A percentile compares a stretch with the other conserved stretches of the same genome.
Conservation (phyloP, 2,888 invertebrate species). For the Hemithea aestivaria region DNA sequence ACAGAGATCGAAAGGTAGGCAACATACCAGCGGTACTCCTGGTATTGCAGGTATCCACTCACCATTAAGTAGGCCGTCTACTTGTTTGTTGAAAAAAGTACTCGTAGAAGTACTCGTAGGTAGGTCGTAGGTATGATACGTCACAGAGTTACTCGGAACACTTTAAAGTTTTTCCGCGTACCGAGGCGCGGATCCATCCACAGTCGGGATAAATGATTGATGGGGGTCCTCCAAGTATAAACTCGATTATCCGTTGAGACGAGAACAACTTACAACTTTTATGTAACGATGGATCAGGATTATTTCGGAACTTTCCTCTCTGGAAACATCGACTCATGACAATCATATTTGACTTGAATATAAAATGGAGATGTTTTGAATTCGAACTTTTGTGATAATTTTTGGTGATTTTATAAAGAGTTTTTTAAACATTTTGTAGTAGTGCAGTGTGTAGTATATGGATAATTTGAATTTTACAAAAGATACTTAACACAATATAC, state of each 20-base stretch:
- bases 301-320: constrained; percentile 65
- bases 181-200: constrained; percentile 48
- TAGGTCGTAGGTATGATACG: constrained; percentile 50
- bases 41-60: too few relatives aligned
- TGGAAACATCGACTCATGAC: constrained; percentile 72
- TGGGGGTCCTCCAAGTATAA: constrained; percentile 76
- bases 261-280: constrained; percentile 79
- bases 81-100: too few relatives aligned
- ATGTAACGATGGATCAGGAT: constrained; percentile 78
- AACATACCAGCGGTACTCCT: too few relatives aligned
- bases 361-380: constrained; percentile 27
- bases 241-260: constrained; percentile 79
- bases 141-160: constrained; percentile 63
- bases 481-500: too few relatives aligned
- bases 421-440: too few relatives aligned
- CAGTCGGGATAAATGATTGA: constrained; percentile 75
- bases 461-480: too few relatives aligned
- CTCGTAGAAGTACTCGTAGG: constrained; percentile 11
- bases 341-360: constrained; percentile 74
- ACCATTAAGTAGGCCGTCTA: too few relatives aligned
- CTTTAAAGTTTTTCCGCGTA: constrained; percentile 74
- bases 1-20: too few relatives aligned
- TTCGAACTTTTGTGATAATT: too few relatives aligned
- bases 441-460: too few relatives aligned
- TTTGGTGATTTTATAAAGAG: too few relatives aligned